Evolutionary conservation across 30 jellyfish, hydroid and myxozoan species (phyloP), one percentile per base, ranked within the genome.

Genomic region (Euphysa ruthae): DNA sequence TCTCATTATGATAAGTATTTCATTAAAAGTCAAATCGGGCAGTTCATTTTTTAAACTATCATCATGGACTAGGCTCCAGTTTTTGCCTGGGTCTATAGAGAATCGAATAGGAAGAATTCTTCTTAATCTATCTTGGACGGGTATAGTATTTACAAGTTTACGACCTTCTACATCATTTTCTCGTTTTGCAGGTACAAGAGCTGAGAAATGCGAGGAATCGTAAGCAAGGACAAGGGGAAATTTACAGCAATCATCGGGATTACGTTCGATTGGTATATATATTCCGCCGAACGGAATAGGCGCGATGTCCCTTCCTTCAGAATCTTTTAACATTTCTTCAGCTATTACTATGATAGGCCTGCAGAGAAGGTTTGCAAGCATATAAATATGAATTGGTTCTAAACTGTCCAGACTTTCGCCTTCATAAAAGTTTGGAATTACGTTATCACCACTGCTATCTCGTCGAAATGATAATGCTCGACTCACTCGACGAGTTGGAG

Each of bases 181-280:
- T 7, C 96, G 93, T 14, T 77, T 91, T 0, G 96, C 96, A 20
- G 93, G 91, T 2, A 85, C 96, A 28, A 75, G 78, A 2, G 96
- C 96, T 13, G 93, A 74, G 58, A 85, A 85, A 44, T 85, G 96
- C n/a, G 91, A 84, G 3, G 96, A 70, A 33, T 85, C 93, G 65
- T 77, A 85, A 7, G 94, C 96, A 12, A 85, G 85, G 1, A 85
- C 80, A 31, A 85, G 60, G 6, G 96, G 96, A 62, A 43, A 77
- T 70, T 85, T 85, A 70, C 35, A 85, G 75, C 96, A 85, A 0
- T 22, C 43, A 1, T 33, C 35, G 8, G 91, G 85, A 21, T 35
- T 66, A 12, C 77, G 58, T 34, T 77, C 96, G 18, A 77, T 25
- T 0, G 96, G 96, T 18, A 85, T 32, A 63, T 85, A 85, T 14